Evolutionary conservation across 2,888 invertebrate genomes (phyloP).

Genomic region (Clunio marinus): DNA sequence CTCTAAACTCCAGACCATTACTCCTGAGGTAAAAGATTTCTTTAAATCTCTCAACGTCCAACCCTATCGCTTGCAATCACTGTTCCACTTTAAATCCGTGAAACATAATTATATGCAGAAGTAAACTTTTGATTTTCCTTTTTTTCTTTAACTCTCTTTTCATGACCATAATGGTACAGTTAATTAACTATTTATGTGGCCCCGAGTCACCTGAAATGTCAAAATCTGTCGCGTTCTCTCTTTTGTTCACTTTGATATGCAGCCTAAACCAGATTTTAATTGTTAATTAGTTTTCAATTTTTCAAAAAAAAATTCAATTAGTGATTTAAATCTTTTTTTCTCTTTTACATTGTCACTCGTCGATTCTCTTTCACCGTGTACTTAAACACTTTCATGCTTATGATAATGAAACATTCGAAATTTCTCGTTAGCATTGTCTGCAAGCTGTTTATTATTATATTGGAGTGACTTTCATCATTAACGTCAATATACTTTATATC

Average conservation of each 20-base stretch:
- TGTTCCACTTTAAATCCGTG: neutral
- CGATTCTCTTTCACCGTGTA: neutral
- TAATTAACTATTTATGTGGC: slow-evolving; percentile 15
- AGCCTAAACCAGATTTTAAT: neutral
- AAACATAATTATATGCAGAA: slow-evolving; percentile 3
- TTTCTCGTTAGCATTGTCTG: slow-evolving; percentile 8
- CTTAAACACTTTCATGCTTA: neutral
- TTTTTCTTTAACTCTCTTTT: neutral
- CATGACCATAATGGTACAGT: neutral
- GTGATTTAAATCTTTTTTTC: neutral
- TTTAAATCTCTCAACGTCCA: neutral
- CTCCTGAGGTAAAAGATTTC: no score
- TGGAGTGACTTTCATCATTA: neutral
- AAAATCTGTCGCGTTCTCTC: neutral
- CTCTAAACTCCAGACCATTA: no score
- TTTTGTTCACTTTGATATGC: neutral
- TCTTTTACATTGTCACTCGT: slow-evolving; percentile 13
- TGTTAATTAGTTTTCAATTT: slow-evolving; percentile 17
- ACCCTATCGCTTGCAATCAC: neutral
- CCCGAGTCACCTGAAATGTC: neutral
- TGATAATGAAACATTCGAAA: neutral
- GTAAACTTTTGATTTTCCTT: neutral
- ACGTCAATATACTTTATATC: neutral
- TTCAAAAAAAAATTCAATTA: slow-evolving; percentile 1
- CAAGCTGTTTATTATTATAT: neutral